Percentiles rank a stretch among this genome's conserved stretches.
Evolutionary conservation across 2,888 invertebrate species (phyloP).

Genomic region (Nephrotoma appendiculata): DNA sequence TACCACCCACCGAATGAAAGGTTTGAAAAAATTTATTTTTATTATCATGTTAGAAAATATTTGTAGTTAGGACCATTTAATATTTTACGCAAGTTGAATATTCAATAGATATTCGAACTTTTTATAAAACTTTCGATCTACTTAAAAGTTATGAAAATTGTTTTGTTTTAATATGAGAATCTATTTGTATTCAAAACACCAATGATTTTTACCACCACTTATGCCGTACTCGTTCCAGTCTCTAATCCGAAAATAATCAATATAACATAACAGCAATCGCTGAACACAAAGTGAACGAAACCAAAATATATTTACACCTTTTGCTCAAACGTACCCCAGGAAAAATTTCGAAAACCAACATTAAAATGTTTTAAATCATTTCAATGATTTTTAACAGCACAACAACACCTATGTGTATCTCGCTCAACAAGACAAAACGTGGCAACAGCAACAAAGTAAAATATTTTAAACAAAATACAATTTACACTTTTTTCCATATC

Average conservation of each 20-base stretch:
- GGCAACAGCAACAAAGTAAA: not conserved
- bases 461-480: not conserved
- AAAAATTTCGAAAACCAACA: not conserved
- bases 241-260: not conserved
- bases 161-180: not conserved
- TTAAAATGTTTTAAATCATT: not conserved
- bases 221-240: not conserved
- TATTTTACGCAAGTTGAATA: not conserved
- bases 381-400: not conserved
- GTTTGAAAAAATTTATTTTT: not conserved
- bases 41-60: not conserved
- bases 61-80: not conserved
- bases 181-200: not conserved
- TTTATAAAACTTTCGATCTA: not conserved
- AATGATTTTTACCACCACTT: not conserved
- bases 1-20: not conserved
- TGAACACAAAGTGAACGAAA: not conserved
- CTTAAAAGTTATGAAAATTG: not conserved
- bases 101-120: not conserved
- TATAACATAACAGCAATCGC: not conserved
- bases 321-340: not conserved
- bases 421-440: not conserved
- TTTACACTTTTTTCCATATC: not conserved
- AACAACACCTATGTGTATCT: not conserved
- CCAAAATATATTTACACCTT: not conserved